A percentile compares a stretch with the other conserved stretches of the same genome.
phyloP scores from a whole-genome alignment of 2,888 invertebrate genomes.

The Microctonus brassicae region DNA sequence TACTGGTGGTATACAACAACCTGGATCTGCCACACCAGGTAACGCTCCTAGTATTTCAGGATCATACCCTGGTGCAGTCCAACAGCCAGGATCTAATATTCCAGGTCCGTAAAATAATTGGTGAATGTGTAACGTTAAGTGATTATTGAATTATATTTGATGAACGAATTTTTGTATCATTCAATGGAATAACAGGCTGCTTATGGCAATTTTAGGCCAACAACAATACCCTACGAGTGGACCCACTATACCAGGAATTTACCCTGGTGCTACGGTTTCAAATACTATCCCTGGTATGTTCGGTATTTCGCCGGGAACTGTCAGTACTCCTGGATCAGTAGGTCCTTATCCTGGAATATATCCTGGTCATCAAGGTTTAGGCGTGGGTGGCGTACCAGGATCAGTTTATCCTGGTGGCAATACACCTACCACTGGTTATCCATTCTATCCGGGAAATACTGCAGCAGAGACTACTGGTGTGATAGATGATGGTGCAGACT shows the following conservation, averaged over 20 bases:
- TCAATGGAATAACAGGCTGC: not conserved
- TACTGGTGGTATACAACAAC: too few species aligned
- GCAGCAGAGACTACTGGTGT: constrained; percentile 6
- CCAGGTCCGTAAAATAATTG: not conserved
- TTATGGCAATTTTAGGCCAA: not conserved
- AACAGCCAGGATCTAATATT: not conserved
- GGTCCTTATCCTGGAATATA: not conserved
- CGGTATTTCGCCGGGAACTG: not conserved
- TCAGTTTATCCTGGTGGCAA: not conserved
- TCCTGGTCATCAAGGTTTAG: constrained; percentile 5
- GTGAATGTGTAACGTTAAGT: not conserved
- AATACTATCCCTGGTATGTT: not conserved
- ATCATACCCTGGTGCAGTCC: not conserved
- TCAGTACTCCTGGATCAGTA: not conserved
- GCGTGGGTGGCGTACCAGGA: not conserved
- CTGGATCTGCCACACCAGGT: too few species aligned
- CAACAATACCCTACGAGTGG: constrained; percentile 24
- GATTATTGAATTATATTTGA: not conserved
- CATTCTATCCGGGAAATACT: not conserved
- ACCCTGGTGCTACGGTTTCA: too few species aligned
- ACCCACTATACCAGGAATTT: not conserved
- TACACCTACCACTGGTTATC: not conserved
- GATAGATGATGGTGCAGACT: constrained; percentile 77
- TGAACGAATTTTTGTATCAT: too few species aligned
- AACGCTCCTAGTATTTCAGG: not conserved